Percentiles rank a stretch among this genome's conserved stretches.
phyloP scores from a whole-genome alignment of 2,113 vertebrate species.

The Glaucidium brasilianum region DNA sequence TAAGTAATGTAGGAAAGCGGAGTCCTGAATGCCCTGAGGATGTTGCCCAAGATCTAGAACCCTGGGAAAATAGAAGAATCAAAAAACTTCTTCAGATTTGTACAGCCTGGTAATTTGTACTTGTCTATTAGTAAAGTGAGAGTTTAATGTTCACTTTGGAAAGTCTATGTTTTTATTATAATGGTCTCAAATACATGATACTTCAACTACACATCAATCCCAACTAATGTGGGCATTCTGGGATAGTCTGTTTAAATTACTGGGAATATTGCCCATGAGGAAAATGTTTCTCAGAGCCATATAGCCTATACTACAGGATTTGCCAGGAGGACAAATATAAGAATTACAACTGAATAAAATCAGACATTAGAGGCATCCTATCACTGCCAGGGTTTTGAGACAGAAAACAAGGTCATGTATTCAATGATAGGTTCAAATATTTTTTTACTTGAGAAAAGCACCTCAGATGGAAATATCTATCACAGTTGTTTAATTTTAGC shows the following conservation, averaged over 20 bases:
- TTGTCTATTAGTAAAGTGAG: neutral
- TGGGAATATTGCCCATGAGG: neutral
- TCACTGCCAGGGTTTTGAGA: neutral
- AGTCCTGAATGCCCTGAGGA: neutral
- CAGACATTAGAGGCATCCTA: neutral
- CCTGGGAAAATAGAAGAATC: neutral
- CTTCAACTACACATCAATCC: neutral
- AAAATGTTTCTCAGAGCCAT: neutral
- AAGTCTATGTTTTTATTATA: neutral
- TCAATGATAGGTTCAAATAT: neutral
- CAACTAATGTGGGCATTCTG: neutral
- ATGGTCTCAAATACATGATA: neutral
- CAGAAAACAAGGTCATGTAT: neutral
- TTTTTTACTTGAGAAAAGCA: neutral
- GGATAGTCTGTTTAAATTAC: neutral
- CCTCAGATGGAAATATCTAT: neutral
- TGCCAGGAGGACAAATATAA: neutral
- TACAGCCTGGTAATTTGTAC: neutral
- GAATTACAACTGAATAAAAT: neutral
- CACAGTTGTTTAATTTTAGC: neutral
- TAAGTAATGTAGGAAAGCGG: neutral
- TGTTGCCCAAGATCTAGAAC: neutral
- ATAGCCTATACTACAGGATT: neutral
- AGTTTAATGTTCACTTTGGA: neutral
- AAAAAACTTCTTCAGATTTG: neutral